Conservation (phyloP, 2,113 vertebrate species). For the Forbesichthys papilliferus region DNA sequence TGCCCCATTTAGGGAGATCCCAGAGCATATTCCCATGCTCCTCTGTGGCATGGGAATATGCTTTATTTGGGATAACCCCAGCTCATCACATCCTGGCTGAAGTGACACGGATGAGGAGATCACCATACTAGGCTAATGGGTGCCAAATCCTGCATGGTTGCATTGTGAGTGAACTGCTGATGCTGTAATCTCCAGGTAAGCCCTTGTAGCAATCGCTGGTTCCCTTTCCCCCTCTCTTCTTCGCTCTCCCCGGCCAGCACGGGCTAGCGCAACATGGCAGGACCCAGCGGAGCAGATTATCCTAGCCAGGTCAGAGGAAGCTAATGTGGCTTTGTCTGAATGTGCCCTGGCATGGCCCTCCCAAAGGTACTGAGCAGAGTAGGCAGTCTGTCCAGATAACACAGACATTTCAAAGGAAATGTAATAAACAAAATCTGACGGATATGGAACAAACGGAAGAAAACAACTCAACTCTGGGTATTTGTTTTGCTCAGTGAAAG, state of each 20-base stretch:
- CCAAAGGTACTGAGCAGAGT: conserved; percentile 25
- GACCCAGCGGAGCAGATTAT: conserved; percentile 56
- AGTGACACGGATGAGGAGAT: neutral
- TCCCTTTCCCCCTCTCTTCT: conserved; percentile 24
- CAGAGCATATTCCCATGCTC: neutral
- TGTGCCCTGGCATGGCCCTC: conserved; percentile 15
- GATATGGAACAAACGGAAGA: conserved; percentile 17
- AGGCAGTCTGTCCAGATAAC: conserved; percentile 37
- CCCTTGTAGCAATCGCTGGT: conserved; percentile 32
- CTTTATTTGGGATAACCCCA: neutral
- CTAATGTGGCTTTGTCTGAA: conserved; percentile 64
- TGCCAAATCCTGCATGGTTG: conserved; percentile 26
- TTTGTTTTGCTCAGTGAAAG: conserved; percentile 16
- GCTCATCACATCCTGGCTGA: conserved; percentile 1
- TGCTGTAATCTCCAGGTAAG: conserved; percentile 67
- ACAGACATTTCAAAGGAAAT: conserved; percentile 29
- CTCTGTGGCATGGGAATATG: neutral
- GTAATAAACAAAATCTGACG: conserved; percentile 33
- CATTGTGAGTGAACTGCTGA: conserved; percentile 56
- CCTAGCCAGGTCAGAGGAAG: conserved; percentile 58
- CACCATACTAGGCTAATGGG: conserved; percentile 8
- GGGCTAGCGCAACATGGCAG: conserved; percentile 36
- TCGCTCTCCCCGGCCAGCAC: conserved; percentile 6
- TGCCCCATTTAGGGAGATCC: neutral
- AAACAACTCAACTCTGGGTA: neutral